Evolutionary conservation across 2,113 vertebrate genomes (phyloP), one percentile per base, ranked within the genome.

Genomic region (Protobothrops mucrosquamatus): DNA sequence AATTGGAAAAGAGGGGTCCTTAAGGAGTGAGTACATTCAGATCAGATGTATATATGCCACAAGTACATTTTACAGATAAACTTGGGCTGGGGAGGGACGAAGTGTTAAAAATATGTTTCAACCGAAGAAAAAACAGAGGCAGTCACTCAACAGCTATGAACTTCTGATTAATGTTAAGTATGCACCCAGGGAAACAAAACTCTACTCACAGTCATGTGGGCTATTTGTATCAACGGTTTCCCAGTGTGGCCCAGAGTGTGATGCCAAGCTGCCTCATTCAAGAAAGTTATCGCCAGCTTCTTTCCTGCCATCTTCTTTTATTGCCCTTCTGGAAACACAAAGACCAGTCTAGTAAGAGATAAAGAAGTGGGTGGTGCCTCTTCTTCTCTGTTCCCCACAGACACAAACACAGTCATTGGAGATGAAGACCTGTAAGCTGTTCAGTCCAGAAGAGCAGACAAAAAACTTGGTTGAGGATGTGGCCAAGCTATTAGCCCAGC

Each of bases 101-200:
- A 51, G 74, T 12, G 55, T 88, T 85, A 88, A 94, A 94, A 95
- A 94, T 94, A 96, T 95, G 96, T 92, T 54, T 95, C 95, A 97
- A 96, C 96, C 96, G 95, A 97, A 95, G 96, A 95, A 97, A 97
- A 96, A 95, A 95, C 94, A 96, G 96, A 96, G 94, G 95, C 94
- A 95, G 90, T 69, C 96, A 96, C 96, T 96, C 97, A 97, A 96
- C 96, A 96, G 94, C 96, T 96, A 94, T 61, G 96, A 95, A 96
- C 94, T 96, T 94, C 96, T 97, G 96, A 96, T 96, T 96, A 97
- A 97, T 96, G 56, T 64, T 34, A 92, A 92, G 96, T 95, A 90
- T 94, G 95, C 96, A 96, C 94, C 92, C 92, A 94, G 96, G 95
- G 96, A 94, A 95, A 94, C 92, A 52, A 93, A 90, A 87, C 56